phyloP scores from a whole-genome alignment of 1,140 invertebrate genomes.

The Drosophila mayri region DNA sequence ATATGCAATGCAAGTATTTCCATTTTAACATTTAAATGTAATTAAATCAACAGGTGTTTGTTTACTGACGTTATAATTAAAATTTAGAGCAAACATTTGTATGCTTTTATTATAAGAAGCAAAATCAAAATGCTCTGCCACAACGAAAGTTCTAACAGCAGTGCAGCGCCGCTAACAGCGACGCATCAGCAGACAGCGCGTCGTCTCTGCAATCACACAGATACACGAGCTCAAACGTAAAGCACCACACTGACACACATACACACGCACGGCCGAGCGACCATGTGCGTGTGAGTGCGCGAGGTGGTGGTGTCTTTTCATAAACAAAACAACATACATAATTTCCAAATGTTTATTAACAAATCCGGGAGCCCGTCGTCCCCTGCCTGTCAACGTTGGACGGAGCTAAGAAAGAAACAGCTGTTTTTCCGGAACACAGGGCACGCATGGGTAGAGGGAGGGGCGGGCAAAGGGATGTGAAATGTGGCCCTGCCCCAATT shows the following conservation, averaged over 20 bases:
- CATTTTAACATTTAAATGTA: background rate
- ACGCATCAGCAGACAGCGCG: slow-evolving; percentile 47
- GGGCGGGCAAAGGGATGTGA: slow-evolving; percentile 4
- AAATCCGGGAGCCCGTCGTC: slow-evolving; percentile 5
- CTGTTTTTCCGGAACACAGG: slow-evolving; percentile 1
- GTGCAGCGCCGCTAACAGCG: slow-evolving; percentile 5
- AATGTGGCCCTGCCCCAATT: slow-evolving; percentile 22
- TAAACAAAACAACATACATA: slow-evolving; percentile 46
- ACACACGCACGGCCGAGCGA: background rate
- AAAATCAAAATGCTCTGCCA: background rate
- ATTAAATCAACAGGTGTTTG: background rate
- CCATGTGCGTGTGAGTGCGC: slow-evolving; percentile 16
- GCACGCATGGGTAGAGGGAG: background rate
- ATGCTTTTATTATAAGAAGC: too few relatives aligned
- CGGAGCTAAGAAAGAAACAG: slow-evolving; percentile 3
- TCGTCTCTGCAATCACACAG: slow-evolving; percentile 40
- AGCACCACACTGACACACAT: background rate
- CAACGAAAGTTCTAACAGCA: slow-evolving; percentile 1
- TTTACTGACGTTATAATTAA: background rate
- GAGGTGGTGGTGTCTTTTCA: slow-evolving; percentile 16
- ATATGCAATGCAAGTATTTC: too few relatives aligned
- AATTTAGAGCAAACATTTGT: background rate
- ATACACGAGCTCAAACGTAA: slow-evolving; percentile 6
- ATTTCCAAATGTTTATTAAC: slow-evolving; percentile 26
- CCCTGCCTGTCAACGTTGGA: slow-evolving; percentile 1